Evolutionary conservation across 2,888 invertebrate species (phyloP).

Genomic region (Luperina nickerlii): DNA sequence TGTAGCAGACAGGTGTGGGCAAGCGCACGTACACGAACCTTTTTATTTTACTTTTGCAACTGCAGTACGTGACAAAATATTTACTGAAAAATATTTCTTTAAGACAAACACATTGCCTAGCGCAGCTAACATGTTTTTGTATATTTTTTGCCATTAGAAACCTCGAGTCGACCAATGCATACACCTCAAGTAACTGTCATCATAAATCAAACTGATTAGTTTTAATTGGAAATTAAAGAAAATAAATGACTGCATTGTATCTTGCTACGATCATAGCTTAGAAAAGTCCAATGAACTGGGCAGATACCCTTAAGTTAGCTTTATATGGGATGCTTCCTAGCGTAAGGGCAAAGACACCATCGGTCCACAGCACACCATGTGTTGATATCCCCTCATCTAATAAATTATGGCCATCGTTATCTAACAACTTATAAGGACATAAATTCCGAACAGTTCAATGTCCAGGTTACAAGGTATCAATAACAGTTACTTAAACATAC

Average conservation of each 20-base stretch:
- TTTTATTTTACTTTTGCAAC: conserved; percentile 59
- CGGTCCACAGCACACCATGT: conserved; percentile 26
- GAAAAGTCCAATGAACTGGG: conserved; percentile 34
- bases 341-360: conserved; percentile 43
- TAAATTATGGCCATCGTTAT: conserved; percentile 55
- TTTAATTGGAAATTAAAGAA: conserved; percentile 41
- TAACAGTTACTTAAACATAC: conserved; percentile 52
- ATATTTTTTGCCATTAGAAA: conserved; percentile 20
- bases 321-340: conserved; percentile 47
- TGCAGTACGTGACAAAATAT: conserved; percentile 52
- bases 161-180: not conserved
- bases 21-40: conserved; percentile 51
- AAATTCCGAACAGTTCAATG: conserved; percentile 57
- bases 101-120: conserved; percentile 11
- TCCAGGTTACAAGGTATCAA: conserved; percentile 54
- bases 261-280: not conserved
- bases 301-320: conserved; percentile 36
- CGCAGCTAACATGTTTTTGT: not conserved
- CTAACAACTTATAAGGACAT: conserved; percentile 47
- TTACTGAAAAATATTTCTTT: conserved; percentile 38
- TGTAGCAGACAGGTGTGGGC: conserved; percentile 68
- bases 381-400: conserved; percentile 32
- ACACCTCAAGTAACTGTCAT: conserved; percentile 8
- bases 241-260: conserved; percentile 24
- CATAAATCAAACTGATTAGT: conserved; percentile 16